Evolutionary conservation across 2,113 vertebrate species (phyloP).

Genomic region (Macaca fascicularis): DNA sequence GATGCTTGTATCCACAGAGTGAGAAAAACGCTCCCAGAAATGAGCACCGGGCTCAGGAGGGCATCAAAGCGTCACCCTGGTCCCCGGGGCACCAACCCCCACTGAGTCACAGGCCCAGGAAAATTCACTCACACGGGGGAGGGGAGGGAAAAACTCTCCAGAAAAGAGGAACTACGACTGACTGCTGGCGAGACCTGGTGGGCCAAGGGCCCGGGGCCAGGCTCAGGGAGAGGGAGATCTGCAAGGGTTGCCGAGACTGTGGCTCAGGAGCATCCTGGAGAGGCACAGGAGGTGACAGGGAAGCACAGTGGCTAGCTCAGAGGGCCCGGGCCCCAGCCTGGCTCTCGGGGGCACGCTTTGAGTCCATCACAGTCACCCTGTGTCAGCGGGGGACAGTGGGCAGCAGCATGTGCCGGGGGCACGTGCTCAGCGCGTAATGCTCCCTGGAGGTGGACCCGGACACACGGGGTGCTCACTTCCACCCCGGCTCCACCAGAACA

Average conservation of each 20-base stretch:
- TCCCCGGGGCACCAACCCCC: background rate
- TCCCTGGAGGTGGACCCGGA: background rate
- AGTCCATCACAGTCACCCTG: background rate
- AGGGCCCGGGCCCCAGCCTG: background rate
- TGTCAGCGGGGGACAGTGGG: rapidly evolving
- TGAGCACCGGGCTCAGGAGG: background rate
- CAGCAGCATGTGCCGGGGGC: rapidly evolving
- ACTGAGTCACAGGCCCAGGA: background rate
- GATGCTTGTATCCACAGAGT: background rate
- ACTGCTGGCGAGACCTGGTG: rapidly evolving
- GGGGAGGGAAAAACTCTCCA: rapidly evolving
- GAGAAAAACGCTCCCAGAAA: background rate
- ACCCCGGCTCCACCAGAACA: background rate
- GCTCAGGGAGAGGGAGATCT: background rate
- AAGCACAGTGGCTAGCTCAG: background rate
- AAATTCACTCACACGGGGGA: background rate
- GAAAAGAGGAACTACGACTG: background rate
- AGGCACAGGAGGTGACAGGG: background rate
- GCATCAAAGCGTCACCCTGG: rapidly evolving
- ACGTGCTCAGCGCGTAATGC: rapidly evolving
- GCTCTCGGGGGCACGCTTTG: background rate
- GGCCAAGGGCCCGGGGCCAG: background rate
- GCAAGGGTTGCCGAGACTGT: rapidly evolving
- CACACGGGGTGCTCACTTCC: background rate
- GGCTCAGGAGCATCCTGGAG: background rate